Evolutionary conservation across 2,113 vertebrate genomes (phyloP), one percentile per base, ranked within the genome.

Genomic region (Sakesphorus luctuosus): DNA sequence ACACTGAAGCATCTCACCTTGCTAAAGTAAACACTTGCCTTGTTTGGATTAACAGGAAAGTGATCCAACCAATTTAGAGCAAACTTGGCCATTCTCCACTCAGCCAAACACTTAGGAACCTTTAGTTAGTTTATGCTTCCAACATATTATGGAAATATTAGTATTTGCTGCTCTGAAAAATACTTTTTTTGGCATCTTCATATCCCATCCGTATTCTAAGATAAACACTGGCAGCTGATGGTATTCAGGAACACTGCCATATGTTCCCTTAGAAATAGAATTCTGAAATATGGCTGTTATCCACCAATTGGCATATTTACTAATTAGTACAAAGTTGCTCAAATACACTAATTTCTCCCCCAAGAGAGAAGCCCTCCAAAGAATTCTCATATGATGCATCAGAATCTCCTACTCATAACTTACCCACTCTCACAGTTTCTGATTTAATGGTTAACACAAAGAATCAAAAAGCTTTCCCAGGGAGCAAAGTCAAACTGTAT

Each of bases 141-240:
- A 96, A 69, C 80, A 62, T 75, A 94, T 94, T 94, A 95, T 92
- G 80, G 88, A 96, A 96, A 94, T 95, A 93, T 84, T 94, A 95
- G 90, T 86, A 87, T 95, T 95, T 94, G 90, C 80, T 0, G 1
- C 36, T 61, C 91, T 87, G 88, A 89, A 96, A 94, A 94, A 92
- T 89, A 92, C 86, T 93, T 95, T 93, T 90, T 89, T 96, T 96
- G 94, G 92, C 89, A 95, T 94, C 80, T 94, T 93, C 69, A 49
- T 85, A 84, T 97, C 92, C 88, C 90, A 84, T 78, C 86, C 63
- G 69, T 92, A 63, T 90, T 92, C 84, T 96, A 96, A 90, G 85
- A 88, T 76, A 96, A 96, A 96, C 84, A 89, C 56, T 79, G 84
- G 88, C 92, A 96, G 94, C 82, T 93, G 93, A 97, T 49, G 89